These are phyloP conservation scores for Camponotus vicinus DNA, from an alignment of 1,140 invertebrate genomes.

Conservation along the genomic window DNA sequence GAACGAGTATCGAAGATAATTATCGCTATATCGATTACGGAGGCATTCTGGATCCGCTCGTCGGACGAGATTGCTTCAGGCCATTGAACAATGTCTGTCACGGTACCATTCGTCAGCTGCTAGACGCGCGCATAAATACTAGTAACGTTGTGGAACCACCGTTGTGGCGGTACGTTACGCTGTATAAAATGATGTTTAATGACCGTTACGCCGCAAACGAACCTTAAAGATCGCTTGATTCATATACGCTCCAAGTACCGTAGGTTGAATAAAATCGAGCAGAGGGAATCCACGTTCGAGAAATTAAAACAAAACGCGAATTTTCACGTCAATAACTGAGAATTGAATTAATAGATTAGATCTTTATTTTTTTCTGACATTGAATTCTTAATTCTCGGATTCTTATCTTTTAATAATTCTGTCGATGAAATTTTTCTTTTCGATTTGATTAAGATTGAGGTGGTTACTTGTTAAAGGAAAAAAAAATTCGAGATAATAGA, in stretches of 20 bases:
- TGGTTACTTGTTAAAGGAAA: not conserved
- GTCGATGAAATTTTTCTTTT: not conserved
- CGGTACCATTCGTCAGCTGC: slow-evolving; percentile 28
- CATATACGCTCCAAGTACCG: not conserved
- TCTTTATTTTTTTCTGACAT: not conserved
- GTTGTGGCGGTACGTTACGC: slow-evolving; percentile 51
- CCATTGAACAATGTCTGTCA: slow-evolving; percentile 49
- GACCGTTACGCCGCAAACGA: slow-evolving; percentile 62
- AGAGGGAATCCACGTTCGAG: not conserved
- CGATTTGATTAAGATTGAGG: not conserved
- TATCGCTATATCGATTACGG: not conserved
- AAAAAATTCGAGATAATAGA: not conserved
- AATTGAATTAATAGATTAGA: not conserved
- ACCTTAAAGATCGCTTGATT: slow-evolving; percentile 53
- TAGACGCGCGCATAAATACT: slow-evolving; percentile 46
- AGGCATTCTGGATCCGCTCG: not conserved
- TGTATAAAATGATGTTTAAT: slow-evolving; percentile 60
- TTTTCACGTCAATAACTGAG: not conserved
- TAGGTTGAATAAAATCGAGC: slow-evolving; percentile 4
- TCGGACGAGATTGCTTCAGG: slow-evolving; percentile 18
- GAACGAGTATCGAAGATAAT: not conserved
- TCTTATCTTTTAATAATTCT: not conserved
- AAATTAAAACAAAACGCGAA: slow-evolving; percentile 8
- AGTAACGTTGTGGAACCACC: slow-evolving; percentile 53
- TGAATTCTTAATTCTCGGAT: not conserved